Base-by-base conservation (phyloP, 1,140 invertebrate species). In the Spodoptera litura region DNA sequence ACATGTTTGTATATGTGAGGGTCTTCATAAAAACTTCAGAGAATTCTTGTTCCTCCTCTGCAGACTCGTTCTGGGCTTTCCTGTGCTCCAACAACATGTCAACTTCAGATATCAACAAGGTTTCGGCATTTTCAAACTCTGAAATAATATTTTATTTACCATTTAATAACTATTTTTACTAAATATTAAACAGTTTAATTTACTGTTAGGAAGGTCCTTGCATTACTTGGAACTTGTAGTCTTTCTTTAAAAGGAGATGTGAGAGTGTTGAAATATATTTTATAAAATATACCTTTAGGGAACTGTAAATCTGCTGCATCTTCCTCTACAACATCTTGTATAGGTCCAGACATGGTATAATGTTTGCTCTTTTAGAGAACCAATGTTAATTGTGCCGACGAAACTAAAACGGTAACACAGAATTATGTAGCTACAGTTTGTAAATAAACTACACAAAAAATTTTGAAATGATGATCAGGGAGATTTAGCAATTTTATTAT, bases 41-140 rank as follows among this genome's bases (percentile, higher is more conserved):
- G 88, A 99, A 97, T 94, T 99, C 98, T 94, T 99, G 99, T 90
- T 99, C 99, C 84, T 99, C 99, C 91, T 99, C 99, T 1, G 98
- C 98, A 70, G 97, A 98, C 95, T 99, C 99, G 94, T 99, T 99
- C 92, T 99, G 99, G 51, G 97, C 97, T 95, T 99, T 99, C 66
- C 99, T 96, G 95, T 99, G 99, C 88, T 99, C 98, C 80, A 99
- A 94, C 77, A 99, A 95, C 97, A 99, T 99, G 87, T 99, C 98
- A 0, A 99, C 99, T 96, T 99, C 99, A 11, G 99, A 99, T 91
- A 99, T 99, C 74, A 99, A 94, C 49, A 99, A 93, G 0, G 99
- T 99, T 95, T 99, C 99, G 11, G 99, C 98, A 95, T 99, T 99
- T 95, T 99, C 99, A 95, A 99, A 99, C 94, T 99, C 99, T 99